phyloP scores from a whole-genome alignment of 2,888 invertebrate genomes.

The Pammene fasciana region DNA sequence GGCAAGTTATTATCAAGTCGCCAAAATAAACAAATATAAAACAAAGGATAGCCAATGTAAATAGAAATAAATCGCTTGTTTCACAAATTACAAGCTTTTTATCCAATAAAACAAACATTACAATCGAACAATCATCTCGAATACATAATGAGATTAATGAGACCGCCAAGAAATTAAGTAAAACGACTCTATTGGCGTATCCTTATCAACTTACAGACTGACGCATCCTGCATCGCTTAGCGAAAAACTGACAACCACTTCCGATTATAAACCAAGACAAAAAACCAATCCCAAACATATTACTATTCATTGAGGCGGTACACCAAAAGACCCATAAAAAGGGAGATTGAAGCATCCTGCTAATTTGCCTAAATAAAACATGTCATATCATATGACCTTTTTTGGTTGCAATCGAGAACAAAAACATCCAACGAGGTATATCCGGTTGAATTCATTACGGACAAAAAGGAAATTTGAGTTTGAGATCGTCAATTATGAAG shows the following conservation, averaged over 20 bases:
- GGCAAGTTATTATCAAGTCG: no score
- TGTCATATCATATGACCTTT: conserved; percentile 78
- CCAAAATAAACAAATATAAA: no score
- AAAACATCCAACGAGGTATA: conserved; percentile 76
- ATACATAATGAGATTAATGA: conserved; percentile 21
- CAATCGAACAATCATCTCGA: conserved; percentile 28
- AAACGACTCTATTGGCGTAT: conserved; percentile 37
- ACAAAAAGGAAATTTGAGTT: conserved; percentile 58
- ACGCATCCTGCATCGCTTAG: conserved; percentile 39
- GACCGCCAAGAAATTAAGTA: conserved; percentile 34
- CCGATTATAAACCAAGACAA: conserved; percentile 48
- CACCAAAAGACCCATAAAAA: conserved; percentile 57
- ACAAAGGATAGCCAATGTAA: no score
- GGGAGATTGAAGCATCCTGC: conserved; percentile 80
- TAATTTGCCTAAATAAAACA: conserved; percentile 81
- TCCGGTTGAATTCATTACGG: conserved; percentile 66
- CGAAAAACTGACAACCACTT: conserved; percentile 56
- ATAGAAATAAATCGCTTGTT: no score
- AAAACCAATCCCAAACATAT: conserved; percentile 47
- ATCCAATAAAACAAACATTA: conserved; percentile 19
- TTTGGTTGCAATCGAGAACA: conserved; percentile 63
- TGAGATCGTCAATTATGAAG: conserved; percentile 71
- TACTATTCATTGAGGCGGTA: conserved; percentile 64
- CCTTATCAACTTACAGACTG: conserved; percentile 35
- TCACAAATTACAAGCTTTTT: neutral